phyloP scores from a whole-genome alignment of 2,797 vertebrate genomes.

The Acanthurus tractus region DNA sequence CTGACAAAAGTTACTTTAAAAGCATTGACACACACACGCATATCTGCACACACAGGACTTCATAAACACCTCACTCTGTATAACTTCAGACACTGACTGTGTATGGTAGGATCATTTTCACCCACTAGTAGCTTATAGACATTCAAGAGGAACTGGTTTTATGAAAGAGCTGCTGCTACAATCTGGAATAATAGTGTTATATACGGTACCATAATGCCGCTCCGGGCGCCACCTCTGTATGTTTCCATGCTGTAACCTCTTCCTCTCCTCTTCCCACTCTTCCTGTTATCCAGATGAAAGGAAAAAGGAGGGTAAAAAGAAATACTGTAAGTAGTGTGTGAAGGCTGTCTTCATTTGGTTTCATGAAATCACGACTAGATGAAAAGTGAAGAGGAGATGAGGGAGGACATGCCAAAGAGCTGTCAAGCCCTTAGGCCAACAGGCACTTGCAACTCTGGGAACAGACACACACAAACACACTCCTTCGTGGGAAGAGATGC shows the following conservation, averaged over 20 bases:
- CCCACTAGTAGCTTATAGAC: slow-evolving; percentile 45
- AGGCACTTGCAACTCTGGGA: slow-evolving; percentile 63
- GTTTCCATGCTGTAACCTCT: slow-evolving; percentile 73
- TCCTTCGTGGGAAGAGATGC: slow-evolving; percentile 59
- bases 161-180: slow-evolving; percentile 41
- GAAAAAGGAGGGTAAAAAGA: slow-evolving; percentile 47
- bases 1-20: slow-evolving; percentile 38
- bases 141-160: slow-evolving; percentile 29
- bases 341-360: slow-evolving; percentile 45
- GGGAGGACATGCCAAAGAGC: slow-evolving; percentile 56
- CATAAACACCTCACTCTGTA: slow-evolving; percentile 64
- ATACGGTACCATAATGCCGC: slow-evolving; percentile 23
- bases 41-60: slow-evolving; percentile 18
- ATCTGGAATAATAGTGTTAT: slow-evolving; percentile 54
- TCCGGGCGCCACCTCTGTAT: slow-evolving; percentile 53
- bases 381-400: slow-evolving; percentile 41
- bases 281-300: slow-evolving; percentile 69
- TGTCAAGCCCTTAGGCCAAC: slow-evolving; percentile 59
- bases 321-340: slow-evolving; percentile 20
- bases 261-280: slow-evolving; percentile 65
- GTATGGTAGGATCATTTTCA: slow-evolving; percentile 66
- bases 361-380: slow-evolving; percentile 54
- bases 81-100: slow-evolving; percentile 40
- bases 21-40: slow-evolving; percentile 4
- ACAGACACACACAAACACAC: slow-evolving; percentile 50